Conservation (phyloP, 1,140 invertebrate species). For the Eueides isabella region DNA sequence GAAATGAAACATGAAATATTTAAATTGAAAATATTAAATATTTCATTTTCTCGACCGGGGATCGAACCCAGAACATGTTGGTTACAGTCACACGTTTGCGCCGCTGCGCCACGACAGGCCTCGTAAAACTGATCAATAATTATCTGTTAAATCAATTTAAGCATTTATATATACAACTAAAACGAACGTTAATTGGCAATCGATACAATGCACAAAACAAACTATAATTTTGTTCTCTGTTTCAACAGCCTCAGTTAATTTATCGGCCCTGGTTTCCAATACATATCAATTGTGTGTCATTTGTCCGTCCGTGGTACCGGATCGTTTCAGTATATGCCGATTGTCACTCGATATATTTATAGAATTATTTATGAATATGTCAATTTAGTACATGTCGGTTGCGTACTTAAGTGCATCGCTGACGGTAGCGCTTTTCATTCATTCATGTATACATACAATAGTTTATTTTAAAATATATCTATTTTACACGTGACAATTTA, state of each 20-base stretch:
- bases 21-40: too few relatives aligned
- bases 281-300: constrained; percentile 62
- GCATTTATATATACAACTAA: too few relatives aligned
- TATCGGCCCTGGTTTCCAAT: constrained; percentile 53
- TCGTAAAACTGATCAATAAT: too few relatives aligned
- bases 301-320: constrained; percentile 46
- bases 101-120: too few relatives aligned
- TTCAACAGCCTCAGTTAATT: constrained; percentile 34
- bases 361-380: constrained; percentile 40
- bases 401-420: not conserved
- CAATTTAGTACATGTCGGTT: not conserved
- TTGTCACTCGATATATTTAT: constrained; percentile 53
- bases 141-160: too few relatives aligned
- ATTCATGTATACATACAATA: not conserved
- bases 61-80: too few relatives aligned
- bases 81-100: too few relatives aligned
- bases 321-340: constrained; percentile 49
- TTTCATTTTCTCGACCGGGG: too few relatives aligned
- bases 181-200: not conserved
- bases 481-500: too few relatives aligned
- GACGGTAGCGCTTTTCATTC: not conserved
- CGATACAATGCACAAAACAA: not conserved
- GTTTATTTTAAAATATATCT: too few relatives aligned
- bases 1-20: too few relatives aligned
- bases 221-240: not conserved